Evolutionary conservation across 2,888 invertebrate genomes (phyloP), one percentile per base, ranked within the genome.

Genomic region (Morpho deidamia): DNA sequence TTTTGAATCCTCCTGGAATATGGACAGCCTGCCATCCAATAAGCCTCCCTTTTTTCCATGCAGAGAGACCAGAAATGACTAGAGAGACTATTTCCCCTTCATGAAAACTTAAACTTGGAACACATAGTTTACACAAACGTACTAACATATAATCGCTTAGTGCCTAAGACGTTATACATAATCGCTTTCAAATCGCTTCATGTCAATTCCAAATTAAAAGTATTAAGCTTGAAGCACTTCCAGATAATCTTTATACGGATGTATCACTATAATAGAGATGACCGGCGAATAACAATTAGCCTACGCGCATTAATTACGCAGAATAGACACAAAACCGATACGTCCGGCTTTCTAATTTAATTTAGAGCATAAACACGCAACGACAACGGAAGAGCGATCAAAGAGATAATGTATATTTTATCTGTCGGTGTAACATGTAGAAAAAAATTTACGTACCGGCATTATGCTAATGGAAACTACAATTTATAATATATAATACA

Each of bases 301-400:
- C 79, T 82, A 82, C 83, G 81, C 78, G 67, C 77, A 81, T 81
- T 86, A 83, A 84, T 83, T 83, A 79, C 73, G 69, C 66, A 67
- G 67, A 70, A 72, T 69, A 70, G 69, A 68, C 73, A 71, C 72
- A 75, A 80, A 80, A 77, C 71, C 68, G 66, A 69, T 69, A 67
- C 63, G 73, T 81, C 79, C 83, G 78, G 73, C 84, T 85, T 83
- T 83, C 83, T 81, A 81, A 81, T 79, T 76, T 74, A 79, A 84
- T 78, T 78, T 76, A 70, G 79, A 77, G 70, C 76, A 72, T 67
- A 74, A 69, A 66, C 68, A 66, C 67, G 64, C 69, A 42, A 46
- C 62, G 75, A 76, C 74, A 67, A 52, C 61, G 52, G 58, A 66
- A 67, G 61, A 62, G 35, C 23, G 11, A 45, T 47, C 46, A 11